A percentile compares a stretch with the other conserved stretches of the same genome.
These are phyloP conservation scores for Onychostoma macrolepis DNA, from an alignment of 2,113 vertebrate genomes.

Conservation along the genomic window DNA sequence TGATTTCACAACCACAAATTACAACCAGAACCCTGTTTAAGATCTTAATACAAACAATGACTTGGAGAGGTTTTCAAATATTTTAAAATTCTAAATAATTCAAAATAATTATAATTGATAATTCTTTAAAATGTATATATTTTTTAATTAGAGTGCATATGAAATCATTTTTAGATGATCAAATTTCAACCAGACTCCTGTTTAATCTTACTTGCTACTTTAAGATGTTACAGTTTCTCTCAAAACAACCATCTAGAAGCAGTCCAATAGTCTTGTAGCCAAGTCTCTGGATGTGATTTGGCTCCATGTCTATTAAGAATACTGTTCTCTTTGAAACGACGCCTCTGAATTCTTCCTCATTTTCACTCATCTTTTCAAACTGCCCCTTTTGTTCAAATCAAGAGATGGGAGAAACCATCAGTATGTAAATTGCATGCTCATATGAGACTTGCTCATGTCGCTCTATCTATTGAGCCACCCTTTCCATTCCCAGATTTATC, in stretches of 20 bases:
- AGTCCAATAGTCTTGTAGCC: slow-evolving; percentile 46
- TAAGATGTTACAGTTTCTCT: neutral
- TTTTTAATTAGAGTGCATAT: neutral
- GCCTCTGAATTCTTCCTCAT: slow-evolving; percentile 69
- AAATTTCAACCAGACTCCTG: neutral
- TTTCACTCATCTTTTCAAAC: slow-evolving; percentile 73
- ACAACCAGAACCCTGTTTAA: slow-evolving; percentile 42
- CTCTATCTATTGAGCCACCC: slow-evolving; percentile 73
- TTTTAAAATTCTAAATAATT: neutral
- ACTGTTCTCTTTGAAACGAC: slow-evolving; percentile 64
- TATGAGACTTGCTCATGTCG: slow-evolving; percentile 77
- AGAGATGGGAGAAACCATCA: slow-evolving; percentile 60
- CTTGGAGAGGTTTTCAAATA: slow-evolving; percentile 54
- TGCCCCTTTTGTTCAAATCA: slow-evolving; percentile 65
- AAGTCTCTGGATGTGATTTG: slow-evolving; percentile 69
- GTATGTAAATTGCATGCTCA: slow-evolving; percentile 76
- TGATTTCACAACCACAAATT: neutral
- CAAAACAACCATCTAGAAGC: slow-evolving; percentile 7
- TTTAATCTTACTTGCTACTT: neutral
- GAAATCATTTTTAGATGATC: neutral
- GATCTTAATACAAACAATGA: slow-evolving; percentile 73
- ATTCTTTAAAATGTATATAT: neutral
- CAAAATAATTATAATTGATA: neutral
- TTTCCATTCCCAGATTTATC: slow-evolving; percentile 69
- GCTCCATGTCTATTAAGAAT: slow-evolving; percentile 67